Evolutionary conservation across 2,113 vertebrate species (phyloP), one percentile per base, ranked within the genome.

Genomic region (Phylloscopus trochilus): DNA sequence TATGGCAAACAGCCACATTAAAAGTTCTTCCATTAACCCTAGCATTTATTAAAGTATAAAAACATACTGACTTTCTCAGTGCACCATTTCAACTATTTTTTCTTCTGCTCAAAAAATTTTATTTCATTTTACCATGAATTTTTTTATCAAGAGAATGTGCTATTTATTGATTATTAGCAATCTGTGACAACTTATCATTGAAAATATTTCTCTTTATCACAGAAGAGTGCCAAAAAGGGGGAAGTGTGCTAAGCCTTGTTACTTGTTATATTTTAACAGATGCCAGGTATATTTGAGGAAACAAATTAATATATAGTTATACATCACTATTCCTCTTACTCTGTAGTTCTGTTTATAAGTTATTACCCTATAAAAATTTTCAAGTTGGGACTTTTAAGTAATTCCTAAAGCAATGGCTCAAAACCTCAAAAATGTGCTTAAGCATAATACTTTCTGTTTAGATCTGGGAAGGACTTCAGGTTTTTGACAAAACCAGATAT

Each of bases 161-260:
- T 87, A 69, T 87, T 90, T 94, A 89, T 89, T 87, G 87, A 89
- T 93, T 95, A 93, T 83, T 89, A 92, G 47, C 64, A 93, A 86
- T 82, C 58, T 26, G n/a, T 76, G 15, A 81, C 59, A 9, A 92
- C 80, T 90, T 76, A 84, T 75, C 31, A 52, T 63, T 66, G 70
- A 52, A 94, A 97, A 89, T 93, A 79, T 87, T 96, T 92, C 56
- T 90, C 74, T 88, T 86, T 70, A 53, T 59, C 59, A 75, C 41
- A 51, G 26, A 74, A 91, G 31, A 89, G 60, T 87, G 79, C 51
- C 64, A 94, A 74, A 83, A 92, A 74, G 18, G 19, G 31, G n/a
- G 18, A 72, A 92, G 84, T 30, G n/a, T 83, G 55, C 81, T 95
- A 78, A 72, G 63, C 41, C 43, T 77, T 63, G 43, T 47, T 84